Evolutionary conservation across 2,888 invertebrate genomes (phyloP).

Genomic region (Hypomecis atomaria): DNA sequence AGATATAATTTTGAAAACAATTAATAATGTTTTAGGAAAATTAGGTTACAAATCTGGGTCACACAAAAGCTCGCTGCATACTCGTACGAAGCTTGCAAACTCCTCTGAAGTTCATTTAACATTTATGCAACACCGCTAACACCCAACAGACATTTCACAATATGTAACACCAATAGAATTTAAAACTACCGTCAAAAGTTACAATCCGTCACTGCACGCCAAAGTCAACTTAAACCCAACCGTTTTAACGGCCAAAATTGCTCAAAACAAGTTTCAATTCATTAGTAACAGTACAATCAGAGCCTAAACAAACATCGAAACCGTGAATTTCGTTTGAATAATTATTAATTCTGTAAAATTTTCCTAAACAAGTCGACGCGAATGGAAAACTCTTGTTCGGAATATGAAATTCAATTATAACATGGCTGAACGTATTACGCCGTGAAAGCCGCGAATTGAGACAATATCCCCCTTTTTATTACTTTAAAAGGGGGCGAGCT

Average conservation of each 20-base stretch:
- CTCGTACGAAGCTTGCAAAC: conserved; percentile 6
- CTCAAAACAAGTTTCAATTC: conserved; percentile 38
- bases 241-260: conserved; percentile 22
- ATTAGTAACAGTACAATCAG: conserved; percentile 64
- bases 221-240: conserved; percentile 13
- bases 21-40: too few relatives aligned
- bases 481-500: conserved; percentile 21
- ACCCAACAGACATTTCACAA: conserved; percentile 33
- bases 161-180: conserved; percentile 41
- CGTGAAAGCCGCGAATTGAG: conserved; percentile 34
- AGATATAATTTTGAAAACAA: too few relatives aligned
- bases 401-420: conserved; percentile 44
- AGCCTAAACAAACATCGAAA: conserved; percentile 69
- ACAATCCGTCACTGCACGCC: conserved; percentile 22
- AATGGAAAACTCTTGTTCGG: conserved; percentile 43
- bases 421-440: conserved; percentile 28
- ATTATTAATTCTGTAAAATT: conserved; percentile 69
- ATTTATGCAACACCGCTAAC: conserved; percentile 26
- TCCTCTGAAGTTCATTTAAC: conserved; percentile 13
- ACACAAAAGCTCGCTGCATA: conserved; percentile 4
- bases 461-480: conserved; percentile 37
- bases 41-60: conserved; percentile 6
- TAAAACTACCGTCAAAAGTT: conserved; percentile 38
- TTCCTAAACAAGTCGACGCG: conserved; percentile 57
- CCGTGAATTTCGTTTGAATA: conserved; percentile 66